A percentile compares a stretch with the other conserved stretches of the same genome.
Conservation (phyloP, 2,888 invertebrate species). For the Mythimna ferrago region DNA sequence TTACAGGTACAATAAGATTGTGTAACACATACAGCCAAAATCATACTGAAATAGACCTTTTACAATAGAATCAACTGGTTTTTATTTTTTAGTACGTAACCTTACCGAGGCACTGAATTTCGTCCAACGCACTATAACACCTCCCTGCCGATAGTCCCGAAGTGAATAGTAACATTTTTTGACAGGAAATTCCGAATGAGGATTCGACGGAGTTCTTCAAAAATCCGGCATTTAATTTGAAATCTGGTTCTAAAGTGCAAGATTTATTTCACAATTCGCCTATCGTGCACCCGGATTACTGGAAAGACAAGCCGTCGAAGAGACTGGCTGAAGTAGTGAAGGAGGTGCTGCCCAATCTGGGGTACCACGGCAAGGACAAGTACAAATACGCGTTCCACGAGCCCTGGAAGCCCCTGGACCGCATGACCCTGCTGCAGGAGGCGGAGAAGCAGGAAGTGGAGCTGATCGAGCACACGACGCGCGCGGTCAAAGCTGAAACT, state of each 20-base stretch:
- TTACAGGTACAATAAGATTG: neutral
- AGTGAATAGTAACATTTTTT: conserved; percentile 78
- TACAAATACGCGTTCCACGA: conserved; percentile 87
- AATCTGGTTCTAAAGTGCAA: conserved; percentile 61
- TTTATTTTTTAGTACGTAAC: conserved; percentile 45
- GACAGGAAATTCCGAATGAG: conserved; percentile 79
- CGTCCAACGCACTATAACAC: conserved; percentile 85
- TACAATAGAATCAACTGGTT: conserved; percentile 46
- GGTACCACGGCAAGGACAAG: conserved; percentile 83
- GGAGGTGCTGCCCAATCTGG: conserved; percentile 75
- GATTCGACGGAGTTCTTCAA: conserved; percentile 71
- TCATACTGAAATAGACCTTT: conserved; percentile 43
- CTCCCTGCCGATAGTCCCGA: conserved; percentile 51
- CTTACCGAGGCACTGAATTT: conserved; percentile 63
- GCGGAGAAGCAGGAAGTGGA: conserved; percentile 79
- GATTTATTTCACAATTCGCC: conserved; percentile 80
- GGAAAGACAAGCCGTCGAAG: conserved; percentile 75
- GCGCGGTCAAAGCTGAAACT: conserved; percentile 56
- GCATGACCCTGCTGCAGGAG: conserved; percentile 77
- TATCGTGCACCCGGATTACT: conserved; percentile 82
- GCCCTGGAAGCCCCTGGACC: conserved; percentile 85
- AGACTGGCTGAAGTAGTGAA: conserved; percentile 64
- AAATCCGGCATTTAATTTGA: conserved; percentile 60
- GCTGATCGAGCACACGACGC: conserved; percentile 40
- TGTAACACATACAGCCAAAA: conserved; percentile 35